Percentiles rank a stretch among this genome's conserved stretches.
Evolutionary conservation across 2,888 invertebrate species (phyloP).

Genomic region (Scaptomyza cyrtandrae): DNA sequence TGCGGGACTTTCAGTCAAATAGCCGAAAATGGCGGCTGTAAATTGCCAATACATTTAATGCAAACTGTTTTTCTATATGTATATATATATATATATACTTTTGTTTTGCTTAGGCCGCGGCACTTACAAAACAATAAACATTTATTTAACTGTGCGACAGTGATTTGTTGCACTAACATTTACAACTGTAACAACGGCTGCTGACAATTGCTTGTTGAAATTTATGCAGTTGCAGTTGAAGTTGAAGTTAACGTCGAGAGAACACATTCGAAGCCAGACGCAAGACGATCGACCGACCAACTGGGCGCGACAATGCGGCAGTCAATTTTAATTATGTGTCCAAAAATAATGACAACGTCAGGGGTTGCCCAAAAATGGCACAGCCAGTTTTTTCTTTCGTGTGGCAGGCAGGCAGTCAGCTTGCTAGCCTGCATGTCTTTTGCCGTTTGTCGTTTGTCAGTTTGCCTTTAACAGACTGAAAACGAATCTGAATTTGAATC

Average conservation of each 20-base stretch:
- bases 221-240: constrained; percentile 64
- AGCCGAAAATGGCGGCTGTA: constrained; percentile 72
- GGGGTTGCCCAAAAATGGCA: constrained; percentile 75
- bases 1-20: constrained; percentile 74
- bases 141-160: constrained; percentile 75
- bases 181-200: constrained; percentile 52
- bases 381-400: constrained; percentile 44
- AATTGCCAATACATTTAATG: constrained; percentile 77
- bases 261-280: constrained; percentile 30
- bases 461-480: constrained; percentile 56
- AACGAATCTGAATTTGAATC: constrained; percentile 49
- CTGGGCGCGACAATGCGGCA: constrained; percentile 74
- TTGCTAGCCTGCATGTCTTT: constrained; percentile 43
- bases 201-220: constrained; percentile 66
- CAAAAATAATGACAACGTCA: constrained; percentile 75
- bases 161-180: constrained; percentile 73
- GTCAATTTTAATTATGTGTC: constrained; percentile 81
- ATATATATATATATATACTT: constrained; percentile 11
- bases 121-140: constrained; percentile 79
- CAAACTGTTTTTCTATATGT: constrained; percentile 25
- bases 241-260: constrained; percentile 39
- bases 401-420: constrained; percentile 15
- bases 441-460: constrained; percentile 65
- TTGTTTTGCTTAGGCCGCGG: constrained; percentile 40
- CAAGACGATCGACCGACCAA: constrained; percentile 57